phyloP scores from a whole-genome alignment of 2,797 vertebrate species.

The Alouatta caraya region DNA sequence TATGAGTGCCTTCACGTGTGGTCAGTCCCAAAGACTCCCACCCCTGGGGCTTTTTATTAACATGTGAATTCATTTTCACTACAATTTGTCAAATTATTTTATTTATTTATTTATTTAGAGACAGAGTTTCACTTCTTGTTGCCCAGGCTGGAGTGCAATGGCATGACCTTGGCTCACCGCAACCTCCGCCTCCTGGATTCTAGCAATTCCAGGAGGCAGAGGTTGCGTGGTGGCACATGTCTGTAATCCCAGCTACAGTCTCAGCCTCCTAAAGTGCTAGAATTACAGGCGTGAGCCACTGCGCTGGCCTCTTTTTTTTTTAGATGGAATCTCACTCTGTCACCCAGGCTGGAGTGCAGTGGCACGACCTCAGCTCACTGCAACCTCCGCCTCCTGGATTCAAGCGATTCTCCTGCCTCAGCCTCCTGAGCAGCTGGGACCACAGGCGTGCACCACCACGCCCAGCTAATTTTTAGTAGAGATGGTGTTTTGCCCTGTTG shows the following conservation, averaged over 20 bases:
- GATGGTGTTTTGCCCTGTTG: no score
- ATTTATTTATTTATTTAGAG: no score
- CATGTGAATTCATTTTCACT: not conserved
- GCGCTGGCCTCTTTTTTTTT: no score
- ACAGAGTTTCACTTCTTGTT: no score
- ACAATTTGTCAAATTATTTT: not conserved
- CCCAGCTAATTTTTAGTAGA: not conserved
- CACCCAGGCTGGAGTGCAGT: not conserved
- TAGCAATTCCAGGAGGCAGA: no score
- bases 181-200: no score
- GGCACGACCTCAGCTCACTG: not conserved
- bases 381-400: not conserved
- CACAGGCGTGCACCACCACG: accelerated
- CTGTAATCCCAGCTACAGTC: no score
- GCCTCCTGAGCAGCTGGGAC: not conserved
- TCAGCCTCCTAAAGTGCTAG: no score
- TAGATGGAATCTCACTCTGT: not conserved
- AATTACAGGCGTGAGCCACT: no score
- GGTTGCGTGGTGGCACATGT: no score
- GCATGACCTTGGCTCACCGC: not conserved
- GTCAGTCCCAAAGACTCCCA: not conserved
- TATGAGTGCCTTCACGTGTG: not conserved
- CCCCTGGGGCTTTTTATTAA: not conserved
- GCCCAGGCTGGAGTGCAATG: not conserved
- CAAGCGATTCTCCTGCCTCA: not conserved